Conservation (phyloP, 2,888 invertebrate genomes). For the Drosophila sordidapex region DNA sequence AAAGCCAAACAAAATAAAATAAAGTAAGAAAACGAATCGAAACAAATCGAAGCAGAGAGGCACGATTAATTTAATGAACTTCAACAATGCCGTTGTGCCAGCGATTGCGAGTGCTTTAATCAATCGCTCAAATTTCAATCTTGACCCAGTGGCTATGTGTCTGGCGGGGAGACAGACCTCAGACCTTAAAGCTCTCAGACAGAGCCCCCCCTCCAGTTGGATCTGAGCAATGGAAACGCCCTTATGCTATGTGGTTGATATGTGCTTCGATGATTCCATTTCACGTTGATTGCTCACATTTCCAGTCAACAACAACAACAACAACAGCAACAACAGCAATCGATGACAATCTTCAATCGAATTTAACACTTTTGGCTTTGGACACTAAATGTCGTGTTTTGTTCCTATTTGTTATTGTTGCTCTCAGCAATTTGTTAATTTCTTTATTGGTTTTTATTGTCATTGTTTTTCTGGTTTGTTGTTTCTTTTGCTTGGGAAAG, state of each 20-base stretch:
- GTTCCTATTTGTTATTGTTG: constrained; percentile 43
- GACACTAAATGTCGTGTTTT: constrained; percentile 23
- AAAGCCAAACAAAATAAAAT: constrained; percentile 10
- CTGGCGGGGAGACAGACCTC: constrained; percentile 8
- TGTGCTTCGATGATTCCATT: constrained; percentile 29
- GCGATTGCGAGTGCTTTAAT: constrained; percentile 57
- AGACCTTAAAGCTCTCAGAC: constrained; percentile 6
- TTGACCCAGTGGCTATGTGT: constrained; percentile 65
- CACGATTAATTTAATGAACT: constrained; percentile 67
- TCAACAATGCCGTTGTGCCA: constrained; percentile 30
- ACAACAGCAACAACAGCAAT: constrained; percentile 25
- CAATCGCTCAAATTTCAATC: constrained; percentile 75
- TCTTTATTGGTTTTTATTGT: constrained; percentile 80
- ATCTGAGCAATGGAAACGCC: constrained; percentile 49
- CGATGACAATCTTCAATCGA: constrained; percentile 74
- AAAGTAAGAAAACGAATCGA: constrained; percentile 43
- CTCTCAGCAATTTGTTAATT: constrained; percentile 75
- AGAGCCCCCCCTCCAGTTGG: not conserved
- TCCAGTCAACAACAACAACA: not conserved
- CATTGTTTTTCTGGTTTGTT: constrained; percentile 46
- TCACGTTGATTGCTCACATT: constrained; percentile 54
- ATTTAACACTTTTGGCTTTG: constrained; percentile 69
- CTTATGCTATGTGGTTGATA: constrained; percentile 31
- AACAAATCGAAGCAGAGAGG: constrained; percentile 37
- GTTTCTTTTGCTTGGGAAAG: constrained; percentile 42